A percentile compares a stretch with the other conserved stretches of the same genome.
These are phyloP conservation scores for Oryzias sinensis DNA, from an alignment of 2,797 vertebrate genomes.

Conservation along the genomic window DNA sequence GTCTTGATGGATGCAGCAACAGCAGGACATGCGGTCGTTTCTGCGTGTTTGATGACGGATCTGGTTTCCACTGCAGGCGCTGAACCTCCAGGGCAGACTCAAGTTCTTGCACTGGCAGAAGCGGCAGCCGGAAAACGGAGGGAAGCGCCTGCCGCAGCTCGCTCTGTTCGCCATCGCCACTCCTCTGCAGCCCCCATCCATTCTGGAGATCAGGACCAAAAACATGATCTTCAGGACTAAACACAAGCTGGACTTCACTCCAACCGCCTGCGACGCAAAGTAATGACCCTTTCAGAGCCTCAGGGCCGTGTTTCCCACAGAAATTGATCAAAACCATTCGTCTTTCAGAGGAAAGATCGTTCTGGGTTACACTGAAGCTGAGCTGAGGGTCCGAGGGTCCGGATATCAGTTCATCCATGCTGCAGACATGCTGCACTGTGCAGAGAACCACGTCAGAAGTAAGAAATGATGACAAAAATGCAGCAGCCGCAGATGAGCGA, in stretches of 20 bases:
- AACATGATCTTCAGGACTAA: constrained; percentile 86
- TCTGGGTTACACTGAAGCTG: constrained; percentile 77
- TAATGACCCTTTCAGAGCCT: constrained; percentile 39
- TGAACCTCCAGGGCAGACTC: constrained; percentile 79
- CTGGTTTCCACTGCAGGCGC: constrained; percentile 58
- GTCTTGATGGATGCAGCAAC: too few relatives aligned
- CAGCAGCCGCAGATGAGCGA: too few relatives aligned
- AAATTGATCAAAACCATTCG: too few relatives aligned
- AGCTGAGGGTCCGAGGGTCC: constrained; percentile 73
- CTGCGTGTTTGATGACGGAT: neutral
- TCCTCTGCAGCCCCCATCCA: constrained; percentile 79
- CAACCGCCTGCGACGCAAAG: constrained; percentile 83
- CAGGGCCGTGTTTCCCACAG: too few relatives aligned
- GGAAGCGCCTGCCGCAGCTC: constrained; percentile 66
- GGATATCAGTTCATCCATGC: constrained; percentile 81
- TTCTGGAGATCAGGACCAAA: constrained; percentile 83
- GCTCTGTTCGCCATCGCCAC: constrained; percentile 82
- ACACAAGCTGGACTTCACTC: constrained; percentile 88
- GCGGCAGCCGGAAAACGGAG: constrained; percentile 57
- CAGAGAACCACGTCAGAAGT: constrained; percentile 79
- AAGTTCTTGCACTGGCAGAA: constrained; percentile 82
- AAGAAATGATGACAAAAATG: constrained; percentile 31
- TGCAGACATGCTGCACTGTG: constrained; percentile 78
- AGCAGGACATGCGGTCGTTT: too few relatives aligned
- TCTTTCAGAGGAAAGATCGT: constrained; percentile 72